Evolutionary conservation across 2,888 invertebrate genomes (phyloP).

Genomic region (Patella ulyssiponensis): DNA sequence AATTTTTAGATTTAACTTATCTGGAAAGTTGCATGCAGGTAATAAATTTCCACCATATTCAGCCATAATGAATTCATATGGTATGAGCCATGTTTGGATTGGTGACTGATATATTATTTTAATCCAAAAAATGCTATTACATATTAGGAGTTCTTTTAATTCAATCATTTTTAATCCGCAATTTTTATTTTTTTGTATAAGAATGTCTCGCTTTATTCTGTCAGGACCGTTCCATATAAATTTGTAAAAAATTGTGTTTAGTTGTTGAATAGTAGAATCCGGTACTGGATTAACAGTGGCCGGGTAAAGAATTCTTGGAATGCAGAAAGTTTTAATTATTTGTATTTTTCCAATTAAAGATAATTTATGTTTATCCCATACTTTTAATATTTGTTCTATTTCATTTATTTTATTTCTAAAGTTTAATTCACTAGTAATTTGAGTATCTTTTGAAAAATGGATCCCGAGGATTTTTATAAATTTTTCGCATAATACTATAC

Average conservation of each 20-base stretch:
- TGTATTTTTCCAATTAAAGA: slow-evolving; percentile 8
- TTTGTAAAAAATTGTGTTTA: neutral
- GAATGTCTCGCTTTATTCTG: neutral
- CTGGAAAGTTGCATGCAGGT: neutral
- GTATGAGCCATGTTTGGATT: neutral
- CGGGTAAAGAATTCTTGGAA: neutral
- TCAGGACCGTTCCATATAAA: neutral
- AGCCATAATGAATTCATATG: neutral
- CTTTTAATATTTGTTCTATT: neutral
- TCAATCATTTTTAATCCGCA: neutral
- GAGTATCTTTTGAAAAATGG: neutral
- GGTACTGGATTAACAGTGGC: neutral
- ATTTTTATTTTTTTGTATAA: neutral
- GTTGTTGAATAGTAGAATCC: neutral
- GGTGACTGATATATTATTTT: neutral
- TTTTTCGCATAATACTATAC: neutral
- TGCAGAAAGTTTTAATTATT: neutral
- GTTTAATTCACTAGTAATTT: neutral
- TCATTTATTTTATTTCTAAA: neutral
- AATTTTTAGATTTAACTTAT: neutral
- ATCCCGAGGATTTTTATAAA: neutral
- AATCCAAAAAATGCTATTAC: neutral
- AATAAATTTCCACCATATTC: neutral
- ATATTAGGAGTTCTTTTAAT: neutral
- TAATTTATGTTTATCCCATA: neutral